Base-by-base conservation (phyloP, 2,888 invertebrate genomes). In the Clusia tigrina region DNA sequence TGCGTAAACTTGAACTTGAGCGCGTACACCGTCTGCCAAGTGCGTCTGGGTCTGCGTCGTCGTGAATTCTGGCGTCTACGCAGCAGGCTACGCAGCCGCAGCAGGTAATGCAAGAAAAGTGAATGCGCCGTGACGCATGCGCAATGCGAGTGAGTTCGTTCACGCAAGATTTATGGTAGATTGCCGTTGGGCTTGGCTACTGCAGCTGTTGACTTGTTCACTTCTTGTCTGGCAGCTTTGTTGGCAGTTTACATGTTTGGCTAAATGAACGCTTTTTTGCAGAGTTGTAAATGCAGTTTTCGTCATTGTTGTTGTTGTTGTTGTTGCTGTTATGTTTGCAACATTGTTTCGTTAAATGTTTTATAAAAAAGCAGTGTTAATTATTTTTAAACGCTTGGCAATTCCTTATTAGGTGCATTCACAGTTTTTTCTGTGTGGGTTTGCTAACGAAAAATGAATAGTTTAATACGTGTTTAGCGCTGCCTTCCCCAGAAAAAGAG, bases 1-100 rank as follows among this genome's bases (percentile, higher is more conserved):
- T 60, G 60, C 60, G 60, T 60, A 54, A 60, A 60, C 60, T 60
- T 60, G 60, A 60, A 54, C 60, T 60, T 60, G 57, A 48, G 26
- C 52, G 58, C 52, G 23, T 22, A 46, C 32, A 15, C 10, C 20
- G 18, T n/a, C 22, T 26, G 10, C 1, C 18, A 18, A 3, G 23
- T 51, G 10, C 12, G 20, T 51, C n/a, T 10, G 17, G 17, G 54
- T 26, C 20, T 54, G 54, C 54, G 26, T 9, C 54, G 26, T n/a
- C 54, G 18, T 26, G 17, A 1, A 17, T 22, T 1, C 18, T 32
- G 26, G 26, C 55, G n/a, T 6, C n/a, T n/a, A 32, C 25, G 32
- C 32, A 32, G 32, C 32, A 32, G n/a, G 2, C n/a, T n/a, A 32
- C 25, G 32, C 32, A 32, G 32, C 32, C 32, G 32, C 5, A 32